Conservation (phyloP, 1,140 invertebrate genomes). For the Drosophila navojoa region DNA sequence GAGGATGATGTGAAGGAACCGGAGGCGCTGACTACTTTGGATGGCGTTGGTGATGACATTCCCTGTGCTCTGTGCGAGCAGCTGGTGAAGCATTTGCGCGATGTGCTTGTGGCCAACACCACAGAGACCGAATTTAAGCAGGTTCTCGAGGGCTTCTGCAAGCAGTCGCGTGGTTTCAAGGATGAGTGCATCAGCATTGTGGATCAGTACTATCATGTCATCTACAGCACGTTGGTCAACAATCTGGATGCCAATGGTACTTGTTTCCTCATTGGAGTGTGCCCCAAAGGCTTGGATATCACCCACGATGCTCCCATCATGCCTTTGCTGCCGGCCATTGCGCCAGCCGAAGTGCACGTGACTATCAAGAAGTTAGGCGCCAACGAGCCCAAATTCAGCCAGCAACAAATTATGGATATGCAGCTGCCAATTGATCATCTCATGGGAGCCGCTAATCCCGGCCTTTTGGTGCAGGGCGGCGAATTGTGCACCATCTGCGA, state of each 20-base stretch:
- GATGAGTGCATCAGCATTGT: slow-evolving; percentile 89
- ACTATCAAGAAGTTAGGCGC: slow-evolving; percentile 77
- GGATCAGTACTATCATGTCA: slow-evolving; percentile 89
- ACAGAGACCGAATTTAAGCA: slow-evolving; percentile 92
- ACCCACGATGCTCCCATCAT: slow-evolving; percentile 57
- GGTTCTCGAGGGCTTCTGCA: slow-evolving; percentile 91
- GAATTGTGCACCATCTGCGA: slow-evolving; percentile 91
- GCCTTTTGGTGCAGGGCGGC: slow-evolving; percentile 84
- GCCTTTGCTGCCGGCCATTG: slow-evolving; percentile 70
- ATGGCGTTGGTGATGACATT: slow-evolving; percentile 86
- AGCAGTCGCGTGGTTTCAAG: slow-evolving; percentile 89
- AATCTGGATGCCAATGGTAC: slow-evolving; percentile 88
- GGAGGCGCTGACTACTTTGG: slow-evolving; percentile 85
- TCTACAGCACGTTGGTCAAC: slow-evolving; percentile 89
- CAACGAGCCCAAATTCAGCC: slow-evolving; percentile 73
- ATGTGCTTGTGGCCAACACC: slow-evolving; percentile 93
- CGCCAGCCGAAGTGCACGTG: slow-evolving; percentile 74
- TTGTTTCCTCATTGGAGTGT: slow-evolving; percentile 90
- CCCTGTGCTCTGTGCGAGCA: slow-evolving; percentile 94
- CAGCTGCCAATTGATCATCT: slow-evolving; percentile 89
- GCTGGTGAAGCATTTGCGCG: slow-evolving; percentile 90
- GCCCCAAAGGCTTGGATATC: slow-evolving; percentile 83
- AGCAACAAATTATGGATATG: slow-evolving; percentile 68
- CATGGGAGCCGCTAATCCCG: slow-evolving; percentile 83
- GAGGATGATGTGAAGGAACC: slow-evolving; percentile 83